Percentiles rank a stretch among this genome's conserved stretches.
These are phyloP conservation scores for Karalla daura DNA, from an alignment of 2,797 vertebrate genomes.

Conservation along the genomic window DNA sequence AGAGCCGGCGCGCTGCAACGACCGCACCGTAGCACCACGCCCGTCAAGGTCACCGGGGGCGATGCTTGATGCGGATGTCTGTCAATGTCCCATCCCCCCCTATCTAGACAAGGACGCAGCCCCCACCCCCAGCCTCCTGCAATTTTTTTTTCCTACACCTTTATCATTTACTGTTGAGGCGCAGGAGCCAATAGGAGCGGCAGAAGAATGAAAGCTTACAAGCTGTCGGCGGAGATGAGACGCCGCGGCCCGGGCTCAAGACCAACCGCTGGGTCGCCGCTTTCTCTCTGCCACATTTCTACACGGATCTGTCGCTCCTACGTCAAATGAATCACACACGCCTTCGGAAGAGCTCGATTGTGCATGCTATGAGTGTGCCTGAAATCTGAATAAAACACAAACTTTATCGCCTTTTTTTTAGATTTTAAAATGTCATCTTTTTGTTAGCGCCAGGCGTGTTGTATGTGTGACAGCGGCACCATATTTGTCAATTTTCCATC, in stretches of 20 bases:
- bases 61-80: constrained; percentile 63
- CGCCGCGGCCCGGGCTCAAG: no score
- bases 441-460: not conserved
- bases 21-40: constrained; percentile 22
- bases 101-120: constrained; percentile 55
- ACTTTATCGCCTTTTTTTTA: not conserved
- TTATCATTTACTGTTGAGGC: constrained; percentile 45
- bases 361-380: not conserved
- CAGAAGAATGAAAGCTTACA: constrained; percentile 9
- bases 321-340: not conserved
- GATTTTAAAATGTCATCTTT: not conserved
- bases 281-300: not conserved
- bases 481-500: no score
- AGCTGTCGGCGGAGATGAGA: constrained; percentile 6
- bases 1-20: constrained; percentile 16
- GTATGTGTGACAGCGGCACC: no score
- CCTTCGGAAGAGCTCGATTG: not conserved
- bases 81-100: constrained; percentile 70
- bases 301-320: no score
- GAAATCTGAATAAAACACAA: not conserved
- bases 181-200: not conserved
- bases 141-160: constrained; percentile 66
- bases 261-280: no score
- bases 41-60: constrained; percentile 70
- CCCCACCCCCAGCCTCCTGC: not conserved